phyloP scores from a whole-genome alignment of 2,888 invertebrate genomes.

The Himalopsyche japonica region DNA sequence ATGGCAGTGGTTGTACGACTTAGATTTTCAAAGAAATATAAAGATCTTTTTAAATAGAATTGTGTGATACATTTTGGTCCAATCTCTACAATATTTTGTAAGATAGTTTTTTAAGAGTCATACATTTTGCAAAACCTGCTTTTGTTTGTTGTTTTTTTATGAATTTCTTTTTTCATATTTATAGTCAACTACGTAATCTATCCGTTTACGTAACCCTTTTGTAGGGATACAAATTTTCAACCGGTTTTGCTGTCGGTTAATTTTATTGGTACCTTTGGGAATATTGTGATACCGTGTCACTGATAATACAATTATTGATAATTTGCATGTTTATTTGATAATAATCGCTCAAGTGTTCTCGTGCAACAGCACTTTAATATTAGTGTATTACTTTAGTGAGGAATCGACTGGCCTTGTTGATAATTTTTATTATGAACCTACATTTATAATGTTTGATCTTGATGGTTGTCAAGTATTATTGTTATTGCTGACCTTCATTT shows the following conservation, averaged over 20 bases:
- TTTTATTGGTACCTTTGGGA: not conserved
- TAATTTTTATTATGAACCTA: not conserved
- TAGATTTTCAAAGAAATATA: not conserved
- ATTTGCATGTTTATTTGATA: not conserved
- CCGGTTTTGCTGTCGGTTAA: not conserved
- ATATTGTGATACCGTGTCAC: not conserved
- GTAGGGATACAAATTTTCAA: not conserved
- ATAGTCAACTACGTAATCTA: not conserved
- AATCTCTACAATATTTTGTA: slow-evolving; percentile 22
- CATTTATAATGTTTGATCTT: not conserved
- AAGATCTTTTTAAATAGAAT: slow-evolving; percentile 4
- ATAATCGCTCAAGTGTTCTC: slow-evolving; percentile 5
- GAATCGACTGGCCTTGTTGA: not conserved
- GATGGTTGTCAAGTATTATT: not conserved
- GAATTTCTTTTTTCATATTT: not conserved
- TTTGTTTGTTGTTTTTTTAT: not conserved
- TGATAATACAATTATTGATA: not conserved
- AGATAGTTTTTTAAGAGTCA: slow-evolving; percentile 7
- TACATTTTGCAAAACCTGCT: not conserved
- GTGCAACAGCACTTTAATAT: not conserved
- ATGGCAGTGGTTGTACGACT: not conserved
- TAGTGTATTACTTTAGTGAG: not conserved
- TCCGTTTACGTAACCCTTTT: not conserved
- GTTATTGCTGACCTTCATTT: not conserved
- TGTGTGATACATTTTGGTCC: slow-evolving; percentile 28